These are phyloP conservation scores for Drosophila diplacantha DNA, from an alignment of 2,888 invertebrate species.

Conservation along the genomic window DNA sequence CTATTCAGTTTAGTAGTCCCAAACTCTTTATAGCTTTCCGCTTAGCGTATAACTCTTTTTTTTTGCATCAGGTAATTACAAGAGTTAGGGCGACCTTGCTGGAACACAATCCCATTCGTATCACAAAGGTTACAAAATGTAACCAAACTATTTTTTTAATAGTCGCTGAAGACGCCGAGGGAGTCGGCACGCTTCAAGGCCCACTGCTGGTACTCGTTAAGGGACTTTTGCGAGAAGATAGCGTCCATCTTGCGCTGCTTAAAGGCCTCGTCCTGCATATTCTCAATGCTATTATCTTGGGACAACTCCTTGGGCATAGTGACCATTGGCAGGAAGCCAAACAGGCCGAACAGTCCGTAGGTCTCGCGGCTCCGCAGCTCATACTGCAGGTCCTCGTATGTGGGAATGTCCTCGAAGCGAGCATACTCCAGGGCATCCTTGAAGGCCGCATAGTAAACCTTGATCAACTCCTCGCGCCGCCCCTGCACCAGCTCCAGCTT, in stretches of 20 bases:
- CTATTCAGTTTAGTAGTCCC: too few relatives aligned
- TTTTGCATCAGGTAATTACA: too few relatives aligned
- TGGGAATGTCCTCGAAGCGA: constrained; percentile 64
- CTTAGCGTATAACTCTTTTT: not conserved
- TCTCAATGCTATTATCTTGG: constrained; percentile 61
- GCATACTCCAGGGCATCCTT: constrained; percentile 55
- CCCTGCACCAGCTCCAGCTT: constrained; percentile 55
- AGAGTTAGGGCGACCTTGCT: not conserved
- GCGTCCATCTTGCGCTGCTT: constrained; percentile 53
- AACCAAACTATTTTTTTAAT: constrained; percentile 28
- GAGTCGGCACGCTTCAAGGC: constrained; percentile 64
- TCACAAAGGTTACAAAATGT: constrained; percentile 12
- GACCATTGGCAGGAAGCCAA: constrained; percentile 69
- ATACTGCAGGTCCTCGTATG: constrained; percentile 62
- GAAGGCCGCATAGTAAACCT: constrained; percentile 63
- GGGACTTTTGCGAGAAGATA: constrained; percentile 57
- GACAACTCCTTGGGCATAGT: constrained; percentile 67
- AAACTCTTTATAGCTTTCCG: not conserved
- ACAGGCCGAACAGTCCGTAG: constrained; percentile 69
- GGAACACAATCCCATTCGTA: constrained; percentile 8
- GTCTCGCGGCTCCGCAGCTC: constrained; percentile 69
- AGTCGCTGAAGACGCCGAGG: constrained; percentile 68
- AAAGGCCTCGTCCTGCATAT: constrained; percentile 54
- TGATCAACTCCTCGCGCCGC: constrained; percentile 62
- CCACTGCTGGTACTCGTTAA: constrained; percentile 66